These are phyloP conservation scores for Dione juno DNA, from an alignment of 2,888 invertebrate genomes.

Conservation along the genomic window DNA sequence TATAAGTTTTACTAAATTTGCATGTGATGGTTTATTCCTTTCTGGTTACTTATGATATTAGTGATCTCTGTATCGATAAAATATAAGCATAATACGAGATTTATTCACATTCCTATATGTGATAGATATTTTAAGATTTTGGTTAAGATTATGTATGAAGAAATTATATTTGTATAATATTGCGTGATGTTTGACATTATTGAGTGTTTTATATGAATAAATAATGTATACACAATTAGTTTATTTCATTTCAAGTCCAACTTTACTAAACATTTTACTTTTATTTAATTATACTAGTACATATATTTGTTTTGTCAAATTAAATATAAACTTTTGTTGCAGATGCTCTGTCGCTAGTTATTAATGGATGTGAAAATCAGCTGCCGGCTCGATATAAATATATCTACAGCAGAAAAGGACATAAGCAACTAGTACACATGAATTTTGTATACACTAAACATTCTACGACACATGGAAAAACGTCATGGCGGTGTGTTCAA, in stretches of 20 bases:
- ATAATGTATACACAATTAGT: slow-evolving; percentile 34
- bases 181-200: slow-evolving; percentile 48
- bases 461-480: slow-evolving; percentile 80
- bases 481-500: slow-evolving; percentile 81
- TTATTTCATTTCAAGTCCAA: slow-evolving; percentile 23
- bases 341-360: slow-evolving; percentile 77
- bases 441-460: slow-evolving; percentile 82
- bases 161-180: slow-evolving; percentile 47
- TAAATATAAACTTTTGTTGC: slow-evolving; percentile 51
- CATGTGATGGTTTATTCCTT: slow-evolving; percentile 34
- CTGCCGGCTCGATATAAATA: slow-evolving; percentile 77
- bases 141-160: slow-evolving; percentile 29
- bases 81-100: slow-evolving; percentile 28
- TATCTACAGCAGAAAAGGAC: slow-evolving; percentile 81
- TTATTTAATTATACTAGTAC: neutral
- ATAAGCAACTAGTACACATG: slow-evolving; percentile 81
- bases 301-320: neutral
- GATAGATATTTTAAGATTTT: slow-evolving; percentile 32
- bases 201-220: slow-evolving; percentile 44
- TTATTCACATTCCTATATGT: slow-evolving; percentile 42
- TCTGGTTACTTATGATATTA: slow-evolving; percentile 36
- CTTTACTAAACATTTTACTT: neutral
- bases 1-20: slow-evolving; percentile 43
- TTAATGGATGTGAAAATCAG: slow-evolving; percentile 71
- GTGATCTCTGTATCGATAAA: slow-evolving; percentile 44